These are phyloP conservation scores for Parotocinclus haroldoi DNA, from an alignment of 2,797 vertebrate species.

Conservation along the genomic window DNA sequence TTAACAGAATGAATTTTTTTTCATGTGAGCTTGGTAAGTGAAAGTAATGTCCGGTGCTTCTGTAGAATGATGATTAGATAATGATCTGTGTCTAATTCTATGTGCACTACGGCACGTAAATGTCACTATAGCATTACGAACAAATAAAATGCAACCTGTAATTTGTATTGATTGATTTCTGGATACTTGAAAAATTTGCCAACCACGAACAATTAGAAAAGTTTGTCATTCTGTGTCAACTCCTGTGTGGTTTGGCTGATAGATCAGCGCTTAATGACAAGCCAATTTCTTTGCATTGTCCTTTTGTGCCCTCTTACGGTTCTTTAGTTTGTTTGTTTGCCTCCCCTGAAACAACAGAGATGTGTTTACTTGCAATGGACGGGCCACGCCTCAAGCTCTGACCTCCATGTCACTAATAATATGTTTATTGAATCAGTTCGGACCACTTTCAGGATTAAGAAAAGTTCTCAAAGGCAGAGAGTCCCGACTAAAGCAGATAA, in stretches of 20 bases:
- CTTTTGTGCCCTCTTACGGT: slow-evolving; percentile 8
- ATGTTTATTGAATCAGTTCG: slow-evolving; percentile 9
- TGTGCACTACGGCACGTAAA: background rate
- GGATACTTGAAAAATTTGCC: background rate
- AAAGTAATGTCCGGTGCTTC: no score
- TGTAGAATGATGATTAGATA: no score
- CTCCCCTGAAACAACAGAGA: slow-evolving; percentile 14
- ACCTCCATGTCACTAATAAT: slow-evolving; percentile 13
- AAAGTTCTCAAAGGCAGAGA: slow-evolving; percentile 22
- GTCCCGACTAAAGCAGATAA: background rate
- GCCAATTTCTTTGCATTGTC: slow-evolving; percentile 15
- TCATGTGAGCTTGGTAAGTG: no score
- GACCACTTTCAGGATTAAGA: slow-evolving; percentile 10
- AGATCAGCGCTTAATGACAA: background rate
- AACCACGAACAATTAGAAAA: background rate
- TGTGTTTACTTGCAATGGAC: slow-evolving; percentile 13
- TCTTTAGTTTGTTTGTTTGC: slow-evolving; percentile 15
- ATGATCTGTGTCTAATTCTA: background rate
- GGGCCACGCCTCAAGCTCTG: background rate
- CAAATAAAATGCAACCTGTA: slow-evolving; percentile 11
- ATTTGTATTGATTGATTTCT: background rate
- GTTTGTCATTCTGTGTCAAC: background rate
- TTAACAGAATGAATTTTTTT: no score
- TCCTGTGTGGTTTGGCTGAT: background rate
- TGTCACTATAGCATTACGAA: slow-evolving; percentile 33